These are phyloP conservation scores for Tupaia chinensis DNA, from an alignment of 2,113 vertebrate genomes.

Conservation along the genomic window DNA sequence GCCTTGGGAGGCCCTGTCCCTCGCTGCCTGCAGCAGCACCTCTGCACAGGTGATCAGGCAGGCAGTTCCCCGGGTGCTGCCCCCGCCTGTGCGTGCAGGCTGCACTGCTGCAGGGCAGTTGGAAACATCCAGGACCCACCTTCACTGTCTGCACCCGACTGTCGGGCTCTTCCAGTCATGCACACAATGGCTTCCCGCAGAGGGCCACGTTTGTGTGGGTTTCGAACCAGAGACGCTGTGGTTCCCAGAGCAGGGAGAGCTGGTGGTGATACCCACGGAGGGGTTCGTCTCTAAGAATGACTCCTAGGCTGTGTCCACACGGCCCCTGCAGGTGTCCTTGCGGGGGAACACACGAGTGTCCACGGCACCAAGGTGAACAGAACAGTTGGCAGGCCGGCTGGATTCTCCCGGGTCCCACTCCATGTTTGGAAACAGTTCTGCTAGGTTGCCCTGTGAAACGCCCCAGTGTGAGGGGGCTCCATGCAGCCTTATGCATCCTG, in stretches of 20 bases:
- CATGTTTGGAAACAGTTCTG: neutral
- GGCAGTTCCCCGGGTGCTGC: no score
- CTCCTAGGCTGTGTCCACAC: accelerated
- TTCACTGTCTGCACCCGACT: neutral
- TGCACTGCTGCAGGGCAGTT: neutral
- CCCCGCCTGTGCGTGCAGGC: no score
- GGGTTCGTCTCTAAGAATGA: neutral
- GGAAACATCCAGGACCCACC: neutral
- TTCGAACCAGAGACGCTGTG: neutral
- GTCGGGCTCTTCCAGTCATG: neutral
- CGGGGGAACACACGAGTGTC: accelerated
- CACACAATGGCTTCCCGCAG: neutral
- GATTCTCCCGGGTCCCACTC: neutral
- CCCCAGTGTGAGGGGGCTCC: neutral
- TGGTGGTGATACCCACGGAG: accelerated
- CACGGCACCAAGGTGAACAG: neutral
- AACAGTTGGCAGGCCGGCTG: neutral
- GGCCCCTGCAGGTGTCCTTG: no score
- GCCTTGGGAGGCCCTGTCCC: neutral
- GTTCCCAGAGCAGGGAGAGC: no score
- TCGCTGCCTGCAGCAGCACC: accelerated
- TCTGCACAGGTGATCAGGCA: no score
- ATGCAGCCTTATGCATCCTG: neutral
- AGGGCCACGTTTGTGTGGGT: neutral
- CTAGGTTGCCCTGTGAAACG: neutral